These are phyloP conservation scores for Luffia ferchaultella DNA, from an alignment of 2,888 invertebrate genomes.

Conservation along the genomic window DNA sequence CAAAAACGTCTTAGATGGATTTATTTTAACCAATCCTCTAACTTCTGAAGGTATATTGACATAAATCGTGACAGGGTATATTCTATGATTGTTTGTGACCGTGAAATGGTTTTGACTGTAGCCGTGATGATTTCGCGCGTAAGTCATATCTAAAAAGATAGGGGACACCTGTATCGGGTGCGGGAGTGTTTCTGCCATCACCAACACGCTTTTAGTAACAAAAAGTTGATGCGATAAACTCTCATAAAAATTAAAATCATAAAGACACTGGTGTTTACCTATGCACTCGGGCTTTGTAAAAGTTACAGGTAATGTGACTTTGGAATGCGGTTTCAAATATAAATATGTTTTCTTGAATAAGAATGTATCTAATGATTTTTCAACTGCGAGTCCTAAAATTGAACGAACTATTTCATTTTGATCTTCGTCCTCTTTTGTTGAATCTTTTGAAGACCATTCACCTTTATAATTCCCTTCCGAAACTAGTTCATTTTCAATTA, in stretches of 20 bases:
- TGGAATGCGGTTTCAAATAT: conserved; percentile 24
- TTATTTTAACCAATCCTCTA: conserved; percentile 33
- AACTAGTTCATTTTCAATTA: no score
- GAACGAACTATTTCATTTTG: conserved; percentile 21
- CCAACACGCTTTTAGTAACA: conserved; percentile 26
- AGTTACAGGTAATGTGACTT: conserved; percentile 24
- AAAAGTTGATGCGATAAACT: conserved; percentile 22
- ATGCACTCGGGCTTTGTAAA: conserved; percentile 35
- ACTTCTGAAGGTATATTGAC: conserved; percentile 38
- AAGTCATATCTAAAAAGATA: conserved; percentile 37
- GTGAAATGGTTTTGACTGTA: conserved; percentile 30
- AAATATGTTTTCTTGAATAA: conserved; percentile 32
- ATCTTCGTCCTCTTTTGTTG: no score
- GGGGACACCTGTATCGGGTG: conserved; percentile 40
- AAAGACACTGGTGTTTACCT: conserved; percentile 41
- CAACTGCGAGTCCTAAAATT: conserved; percentile 27
- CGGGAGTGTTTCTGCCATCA: conserved; percentile 38
- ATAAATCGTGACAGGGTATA: conserved; percentile 28
- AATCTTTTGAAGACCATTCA: no score
- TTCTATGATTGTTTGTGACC: conserved; percentile 32
- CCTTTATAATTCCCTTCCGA: no score
- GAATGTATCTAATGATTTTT: conserved; percentile 32
- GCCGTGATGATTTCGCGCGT: conserved; percentile 31
- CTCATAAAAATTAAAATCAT: conserved; percentile 32
- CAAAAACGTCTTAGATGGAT: conserved; percentile 30